Conservation (phyloP, 2,797 vertebrate genomes). For the Pygocentrus nattereri region DNA sequence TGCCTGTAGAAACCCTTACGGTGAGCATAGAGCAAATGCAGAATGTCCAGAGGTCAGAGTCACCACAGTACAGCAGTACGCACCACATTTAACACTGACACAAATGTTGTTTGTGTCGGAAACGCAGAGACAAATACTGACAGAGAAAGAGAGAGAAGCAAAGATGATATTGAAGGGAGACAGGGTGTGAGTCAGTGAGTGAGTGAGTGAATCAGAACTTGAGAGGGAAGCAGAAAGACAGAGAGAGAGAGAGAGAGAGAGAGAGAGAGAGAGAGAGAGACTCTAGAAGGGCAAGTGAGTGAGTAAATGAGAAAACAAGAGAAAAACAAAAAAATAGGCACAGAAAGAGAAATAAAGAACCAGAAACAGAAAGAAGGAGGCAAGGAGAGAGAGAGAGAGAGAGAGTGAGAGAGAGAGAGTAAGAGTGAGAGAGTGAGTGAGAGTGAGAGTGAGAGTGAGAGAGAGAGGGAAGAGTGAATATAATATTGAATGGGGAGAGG, state of each 20-base stretch:
- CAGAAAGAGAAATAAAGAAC: slow-evolving; percentile 42
- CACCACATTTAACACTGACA: slow-evolving; percentile 75
- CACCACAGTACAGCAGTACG: slow-evolving; percentile 71
- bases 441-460: not conserved
- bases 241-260: not conserved
- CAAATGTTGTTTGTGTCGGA: slow-evolving; percentile 76
- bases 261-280: slow-evolving; percentile 38
- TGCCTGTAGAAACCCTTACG: not conserved
- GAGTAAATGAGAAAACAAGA: slow-evolving; percentile 49
- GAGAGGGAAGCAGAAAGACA: slow-evolving; percentile 56
- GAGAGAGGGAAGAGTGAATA: slow-evolving; percentile 57
- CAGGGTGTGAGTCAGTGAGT: slow-evolving; percentile 45
- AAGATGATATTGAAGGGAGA: no score
- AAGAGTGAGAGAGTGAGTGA: no score
- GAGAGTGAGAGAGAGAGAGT: slow-evolving; percentile 16
- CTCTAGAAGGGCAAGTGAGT: not conserved
- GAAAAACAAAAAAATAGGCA: slow-evolving; percentile 58
- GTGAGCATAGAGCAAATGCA: not conserved
- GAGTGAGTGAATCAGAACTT: slow-evolving; percentile 29
- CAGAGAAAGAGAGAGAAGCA: no score
- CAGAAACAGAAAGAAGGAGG: no score
- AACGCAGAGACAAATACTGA: slow-evolving; percentile 59
- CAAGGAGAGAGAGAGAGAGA: no score
- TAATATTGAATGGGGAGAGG: slow-evolving; percentile 11
- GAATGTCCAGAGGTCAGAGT: slow-evolving; percentile 61